These are phyloP conservation scores for Drosophila kambysellisi DNA, from an alignment of 2,888 invertebrate species.

Conservation along the genomic window DNA sequence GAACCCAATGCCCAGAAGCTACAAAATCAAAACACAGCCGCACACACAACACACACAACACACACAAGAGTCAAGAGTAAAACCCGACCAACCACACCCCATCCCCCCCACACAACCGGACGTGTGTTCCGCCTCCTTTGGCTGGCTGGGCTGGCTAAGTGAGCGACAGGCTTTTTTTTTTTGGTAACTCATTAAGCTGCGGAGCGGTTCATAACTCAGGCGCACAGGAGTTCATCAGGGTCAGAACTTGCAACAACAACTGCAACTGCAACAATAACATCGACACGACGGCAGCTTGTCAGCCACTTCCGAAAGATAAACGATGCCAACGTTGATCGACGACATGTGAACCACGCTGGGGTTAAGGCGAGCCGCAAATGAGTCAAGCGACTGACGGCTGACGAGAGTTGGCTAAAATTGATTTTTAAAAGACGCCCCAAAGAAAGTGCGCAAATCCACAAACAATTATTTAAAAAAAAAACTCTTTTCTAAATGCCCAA, in stretches of 20 bases:
- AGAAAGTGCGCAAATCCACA: slow-evolving; percentile 31
- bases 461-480: neutral
- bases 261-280: slow-evolving; percentile 12
- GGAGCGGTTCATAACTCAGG: slow-evolving; percentile 77
- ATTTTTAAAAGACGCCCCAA: slow-evolving; percentile 39
- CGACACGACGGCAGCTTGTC: slow-evolving; percentile 26
- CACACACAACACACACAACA: neutral
- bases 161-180: slow-evolving; percentile 38
- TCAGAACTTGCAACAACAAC: slow-evolving; percentile 38
- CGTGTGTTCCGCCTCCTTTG: slow-evolving; percentile 37
- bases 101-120: neutral
- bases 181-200: slow-evolving; percentile 70
- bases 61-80: slow-evolving; percentile 31
- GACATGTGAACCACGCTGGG: slow-evolving; percentile 61
- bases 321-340: slow-evolving; percentile 50
- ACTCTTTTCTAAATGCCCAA: neutral
- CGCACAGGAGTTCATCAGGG: slow-evolving; percentile 49
- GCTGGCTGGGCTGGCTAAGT: slow-evolving; percentile 1
- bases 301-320: slow-evolving; percentile 72
- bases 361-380: neutral
- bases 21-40: slow-evolving; percentile 65
- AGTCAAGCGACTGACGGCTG: neutral
- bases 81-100: neutral
- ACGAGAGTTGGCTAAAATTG: slow-evolving; percentile 29
- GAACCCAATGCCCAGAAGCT: slow-evolving; percentile 72